Evolutionary conservation across 1,140 invertebrate genomes (phyloP).

Genomic region (Conus ventricosus): DNA sequence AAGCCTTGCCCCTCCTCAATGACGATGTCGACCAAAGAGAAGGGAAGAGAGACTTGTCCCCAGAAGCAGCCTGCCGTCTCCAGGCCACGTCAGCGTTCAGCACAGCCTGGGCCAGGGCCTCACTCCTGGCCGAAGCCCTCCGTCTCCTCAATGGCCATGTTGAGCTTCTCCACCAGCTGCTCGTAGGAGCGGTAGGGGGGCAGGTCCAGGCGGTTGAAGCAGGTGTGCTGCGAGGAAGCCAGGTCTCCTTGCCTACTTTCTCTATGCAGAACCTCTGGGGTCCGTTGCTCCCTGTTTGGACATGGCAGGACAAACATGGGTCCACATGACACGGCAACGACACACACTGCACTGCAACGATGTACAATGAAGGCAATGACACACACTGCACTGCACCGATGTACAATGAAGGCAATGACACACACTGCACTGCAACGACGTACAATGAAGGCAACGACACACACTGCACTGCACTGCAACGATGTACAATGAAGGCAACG

Average conservation of each 20-base stretch:
- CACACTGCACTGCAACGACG: too few relatives aligned
- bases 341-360: too few relatives aligned
- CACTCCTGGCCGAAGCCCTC: slow-evolving; percentile 99
- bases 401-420: too few relatives aligned
- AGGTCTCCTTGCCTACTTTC: slow-evolving; percentile 99
- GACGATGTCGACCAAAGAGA: neutral
- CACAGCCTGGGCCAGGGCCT: neutral
- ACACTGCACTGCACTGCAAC: too few relatives aligned
- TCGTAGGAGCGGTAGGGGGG: slow-evolving; percentile 98
- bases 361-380: too few relatives aligned
- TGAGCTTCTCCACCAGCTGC: slow-evolving; percentile 96
- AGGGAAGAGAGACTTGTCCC: neutral
- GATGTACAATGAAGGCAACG: too few relatives aligned
- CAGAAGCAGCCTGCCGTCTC: neutral
- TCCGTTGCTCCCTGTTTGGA: slow-evolving; percentile 89
- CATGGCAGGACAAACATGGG: neutral
- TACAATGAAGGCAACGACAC: too few relatives aligned
- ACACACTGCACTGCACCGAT: too few relatives aligned
- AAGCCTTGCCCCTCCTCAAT: too few relatives aligned
- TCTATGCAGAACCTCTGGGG: slow-evolving; percentile 99
- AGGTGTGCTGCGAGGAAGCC: slow-evolving; percentile 96
- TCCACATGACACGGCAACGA: too few relatives aligned
- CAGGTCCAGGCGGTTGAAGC: slow-evolving; percentile 96
- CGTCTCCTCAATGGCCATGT: slow-evolving; percentile 99
- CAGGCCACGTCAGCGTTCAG: too few relatives aligned